Evolutionary conservation across 2,888 invertebrate species (phyloP).

Genomic region (Rotaria macrura): DNA sequence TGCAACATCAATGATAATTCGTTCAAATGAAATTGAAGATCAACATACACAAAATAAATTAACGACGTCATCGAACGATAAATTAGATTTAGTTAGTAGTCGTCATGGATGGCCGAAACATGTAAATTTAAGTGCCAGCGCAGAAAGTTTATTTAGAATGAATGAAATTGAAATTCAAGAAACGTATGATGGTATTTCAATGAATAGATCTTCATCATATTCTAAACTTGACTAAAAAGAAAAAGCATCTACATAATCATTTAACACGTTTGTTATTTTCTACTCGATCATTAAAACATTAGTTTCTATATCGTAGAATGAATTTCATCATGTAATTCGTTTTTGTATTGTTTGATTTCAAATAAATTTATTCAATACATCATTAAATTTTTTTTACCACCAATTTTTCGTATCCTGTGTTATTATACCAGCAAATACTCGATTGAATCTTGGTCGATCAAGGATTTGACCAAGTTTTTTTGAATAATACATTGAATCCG

Average conservation of each 20-base stretch:
- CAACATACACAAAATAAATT: neutral
- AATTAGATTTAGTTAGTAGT: neutral
- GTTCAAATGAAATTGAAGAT: neutral
- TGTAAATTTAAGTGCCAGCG: neutral
- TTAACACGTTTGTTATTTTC: no score
- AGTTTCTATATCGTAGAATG: no score
- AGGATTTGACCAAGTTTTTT: neutral
- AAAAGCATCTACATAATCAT: no score
- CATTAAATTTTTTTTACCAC: neutral
- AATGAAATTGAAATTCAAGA: neutral
- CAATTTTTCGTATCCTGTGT: neutral
- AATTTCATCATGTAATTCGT: no score
- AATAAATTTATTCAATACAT: neutral
- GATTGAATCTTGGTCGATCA: slow-evolving; percentile 14
- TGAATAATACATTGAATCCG: neutral
- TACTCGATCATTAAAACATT: no score
- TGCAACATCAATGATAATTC: neutral
- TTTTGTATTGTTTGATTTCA: neutral
- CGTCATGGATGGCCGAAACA: neutral
- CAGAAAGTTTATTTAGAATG: neutral
- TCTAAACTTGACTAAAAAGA: neutral
- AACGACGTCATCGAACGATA: neutral
- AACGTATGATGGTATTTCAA: neutral
- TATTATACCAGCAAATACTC: neutral
- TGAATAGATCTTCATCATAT: neutral